Conservation (phyloP, 2,113 vertebrate species). For the Xenopus borealis region DNA sequence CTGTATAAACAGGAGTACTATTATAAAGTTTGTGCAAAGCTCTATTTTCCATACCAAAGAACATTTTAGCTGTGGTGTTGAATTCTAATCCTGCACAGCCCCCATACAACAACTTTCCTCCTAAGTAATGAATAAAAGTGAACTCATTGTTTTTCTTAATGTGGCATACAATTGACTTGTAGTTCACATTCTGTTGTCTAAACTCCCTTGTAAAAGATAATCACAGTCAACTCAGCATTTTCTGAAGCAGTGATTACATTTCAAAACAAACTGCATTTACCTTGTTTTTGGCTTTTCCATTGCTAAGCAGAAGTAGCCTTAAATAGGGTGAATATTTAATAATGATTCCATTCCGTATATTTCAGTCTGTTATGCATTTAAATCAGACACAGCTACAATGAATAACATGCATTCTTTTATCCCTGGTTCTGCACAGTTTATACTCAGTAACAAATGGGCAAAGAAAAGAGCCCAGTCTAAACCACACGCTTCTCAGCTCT, state of each 20-base stretch:
- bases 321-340: slow-evolving; percentile 11
- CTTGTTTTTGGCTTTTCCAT: slow-evolving; percentile 6
- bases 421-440: no score
- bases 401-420: no score
- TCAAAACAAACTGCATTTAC: slow-evolving; percentile 36
- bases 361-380: no score
- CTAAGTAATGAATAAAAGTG: slow-evolving; percentile 42
- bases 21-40: slow-evolving; percentile 29
- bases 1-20: slow-evolving; percentile 2
- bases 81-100: slow-evolving; percentile 41
- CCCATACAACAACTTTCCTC: slow-evolving; percentile 32
- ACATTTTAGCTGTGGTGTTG: slow-evolving; percentile 16
- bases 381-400: no score
- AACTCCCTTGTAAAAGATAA: slow-evolving; percentile 47
- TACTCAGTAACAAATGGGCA: no score
- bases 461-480: no score
- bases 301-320: slow-evolving; percentile 1
- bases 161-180: slow-evolving; percentile 45
- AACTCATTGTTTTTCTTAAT: slow-evolving; percentile 47
- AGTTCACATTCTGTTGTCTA: slow-evolving; percentile 41
- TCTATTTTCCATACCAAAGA: slow-evolving; percentile 42
- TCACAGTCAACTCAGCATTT: slow-evolving; percentile 43
- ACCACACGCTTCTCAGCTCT: no score
- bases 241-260: slow-evolving; percentile 39
- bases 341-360: neutral